Base-by-base conservation (phyloP, 2,888 invertebrate genomes). In the Maniola hyperantus region DNA sequence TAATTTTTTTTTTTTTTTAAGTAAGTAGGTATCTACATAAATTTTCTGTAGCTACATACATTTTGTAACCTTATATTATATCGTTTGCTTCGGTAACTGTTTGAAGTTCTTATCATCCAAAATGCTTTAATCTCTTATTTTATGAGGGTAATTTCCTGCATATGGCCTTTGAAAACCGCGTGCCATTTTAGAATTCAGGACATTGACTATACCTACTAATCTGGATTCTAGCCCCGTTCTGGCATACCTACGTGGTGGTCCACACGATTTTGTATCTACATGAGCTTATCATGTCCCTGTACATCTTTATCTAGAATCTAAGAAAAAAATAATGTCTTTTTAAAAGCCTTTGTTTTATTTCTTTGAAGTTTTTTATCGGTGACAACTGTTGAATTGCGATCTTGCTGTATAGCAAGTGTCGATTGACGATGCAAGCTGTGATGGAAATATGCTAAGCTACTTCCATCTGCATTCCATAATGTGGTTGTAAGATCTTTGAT, bases 171-270 rank as follows among this genome's bases (percentile, higher is more conserved):
- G 64, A 8, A 36, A 36, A 36, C 54, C 36, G 53, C 57, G 60
- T 55, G 72, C 68, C 34, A 57, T 68, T 82, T 89, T 85, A 83
- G 76, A 77, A 90, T 89, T 84, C 89, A 77, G 71, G 76, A 79
- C 86, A 42, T 39, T 57, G 55, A 81, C 70, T 73, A 72, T 44
- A 15, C 39, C 2, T 75, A 79, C 84, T 87, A 87, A 88, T 90
- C 84, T 84, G 81, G 83, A 90, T 89, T 89, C 90, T 87, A 85
- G 84, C 77, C 82, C 83, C 83, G 89, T 88, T 81, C 78, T 76
- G 72, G 76, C 76, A 42, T 58, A 76, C 76, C 44, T 58, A 48
- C 46, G 33, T 36, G 58, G 46, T 65, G 46, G 59, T 39, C 62
- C 46, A 57, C 74, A 74, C 76, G 71, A 71, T 72, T 13, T 42